Evolutionary conservation across 2,797 vertebrate species (phyloP).

Genomic region (Cryptoblepharus egeriae): DNA sequence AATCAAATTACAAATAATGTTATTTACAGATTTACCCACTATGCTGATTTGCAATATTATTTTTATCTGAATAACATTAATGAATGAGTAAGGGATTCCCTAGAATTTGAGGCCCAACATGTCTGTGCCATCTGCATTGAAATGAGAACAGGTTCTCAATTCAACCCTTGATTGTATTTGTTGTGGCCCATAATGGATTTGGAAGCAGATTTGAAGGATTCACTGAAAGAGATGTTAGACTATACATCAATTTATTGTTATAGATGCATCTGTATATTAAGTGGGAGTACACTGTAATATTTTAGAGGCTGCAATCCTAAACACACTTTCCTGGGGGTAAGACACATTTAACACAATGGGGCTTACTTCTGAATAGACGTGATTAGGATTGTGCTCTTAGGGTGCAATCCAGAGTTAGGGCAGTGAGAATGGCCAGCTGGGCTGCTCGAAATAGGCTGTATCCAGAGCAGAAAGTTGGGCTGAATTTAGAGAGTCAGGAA

Average conservation of each 20-base stretch:
- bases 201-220: background rate
- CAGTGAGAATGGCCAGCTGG: too few species aligned
- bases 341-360: too few species aligned
- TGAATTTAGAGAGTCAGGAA: too few species aligned
- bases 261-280: background rate
- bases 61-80: constrained; percentile 22
- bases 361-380: too few species aligned
- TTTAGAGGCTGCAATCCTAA: too few species aligned
- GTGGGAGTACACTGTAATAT: background rate
- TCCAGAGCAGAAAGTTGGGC: too few species aligned
- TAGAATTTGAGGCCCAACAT: constrained; percentile 35
- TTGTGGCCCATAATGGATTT: constrained; percentile 54
- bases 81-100: constrained; percentile 3
- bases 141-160: constrained; percentile 50
- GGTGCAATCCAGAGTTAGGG: too few species aligned
- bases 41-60: constrained; percentile 1
- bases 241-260: background rate
- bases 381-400: too few species aligned
- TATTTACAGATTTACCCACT: background rate
- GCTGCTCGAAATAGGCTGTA: too few species aligned
- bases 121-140: constrained; percentile 30
- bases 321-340: too few species aligned
- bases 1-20: background rate
- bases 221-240: background rate
- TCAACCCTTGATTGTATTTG: constrained; percentile 42